Evolutionary conservation across 2,888 invertebrate species (phyloP).

Genomic region (Parthenolecanium corni): DNA sequence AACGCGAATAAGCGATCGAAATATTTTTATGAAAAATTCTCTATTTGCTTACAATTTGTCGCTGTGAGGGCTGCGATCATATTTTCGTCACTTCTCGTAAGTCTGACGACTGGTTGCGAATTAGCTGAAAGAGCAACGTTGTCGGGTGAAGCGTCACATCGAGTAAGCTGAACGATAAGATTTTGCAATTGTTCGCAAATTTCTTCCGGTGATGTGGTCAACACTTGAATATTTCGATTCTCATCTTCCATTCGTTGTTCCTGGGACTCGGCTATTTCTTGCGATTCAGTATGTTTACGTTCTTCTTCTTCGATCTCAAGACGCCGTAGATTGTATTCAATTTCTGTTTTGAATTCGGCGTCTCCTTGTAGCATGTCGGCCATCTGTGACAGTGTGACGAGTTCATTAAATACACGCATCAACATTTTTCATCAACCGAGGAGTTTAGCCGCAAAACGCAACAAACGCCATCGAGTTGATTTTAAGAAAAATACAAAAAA

Average conservation of each 20-base stretch:
- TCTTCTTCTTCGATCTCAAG: slow-evolving; percentile 4
- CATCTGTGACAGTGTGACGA: slow-evolving; percentile 1
- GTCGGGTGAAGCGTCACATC: neutral
- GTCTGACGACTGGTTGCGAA: too few relatives aligned
- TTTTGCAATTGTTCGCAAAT: neutral
- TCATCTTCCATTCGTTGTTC: slow-evolving; percentile 1
- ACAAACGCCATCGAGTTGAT: too few relatives aligned
- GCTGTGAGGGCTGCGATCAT: too few relatives aligned
- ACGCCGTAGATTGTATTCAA: slow-evolving; percentile 7
- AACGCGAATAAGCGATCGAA: too few relatives aligned
- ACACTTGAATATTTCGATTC: neutral
- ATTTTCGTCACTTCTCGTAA: too few relatives aligned
- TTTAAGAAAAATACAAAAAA: too few relatives aligned
- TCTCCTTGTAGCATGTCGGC: slow-evolving; percentile 11
- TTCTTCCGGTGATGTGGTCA: slow-evolving; percentile 6
- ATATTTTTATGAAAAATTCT: too few relatives aligned
- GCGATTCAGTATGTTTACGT: neutral
- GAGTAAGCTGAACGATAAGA: neutral
- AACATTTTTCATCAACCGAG: too few relatives aligned
- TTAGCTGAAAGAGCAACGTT: too few relatives aligned
- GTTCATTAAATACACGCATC: too few relatives aligned
- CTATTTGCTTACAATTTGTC: too few relatives aligned
- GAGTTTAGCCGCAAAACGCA: too few relatives aligned
- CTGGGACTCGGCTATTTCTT: neutral
- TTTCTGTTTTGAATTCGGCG: slow-evolving; percentile 15